A percentile compares a stretch with the other conserved stretches of the same genome.
These are phyloP conservation scores for Panthera uncia DNA, from an alignment of 2,113 vertebrate species.

Conservation along the genomic window DNA sequence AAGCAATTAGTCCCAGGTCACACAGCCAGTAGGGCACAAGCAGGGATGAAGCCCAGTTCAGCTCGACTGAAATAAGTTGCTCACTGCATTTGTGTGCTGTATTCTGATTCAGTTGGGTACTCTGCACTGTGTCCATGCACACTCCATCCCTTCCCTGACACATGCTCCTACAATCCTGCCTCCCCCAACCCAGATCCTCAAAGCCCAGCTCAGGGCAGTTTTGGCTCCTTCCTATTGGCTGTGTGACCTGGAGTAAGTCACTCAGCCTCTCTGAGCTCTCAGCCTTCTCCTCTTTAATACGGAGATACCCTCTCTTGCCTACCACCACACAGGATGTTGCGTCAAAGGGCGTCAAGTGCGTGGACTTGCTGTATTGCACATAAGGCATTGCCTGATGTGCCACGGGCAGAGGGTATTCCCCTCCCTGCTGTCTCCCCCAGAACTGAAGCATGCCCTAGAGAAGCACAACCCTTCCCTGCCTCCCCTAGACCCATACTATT, in stretches of 20 bases:
- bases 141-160: not conserved
- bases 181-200: not conserved
- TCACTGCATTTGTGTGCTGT: too few species aligned
- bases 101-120: too few species aligned
- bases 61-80: not conserved
- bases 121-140: fast-evolving
- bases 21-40: not conserved
- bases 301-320: not conserved
- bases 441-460: not conserved
- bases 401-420: not conserved
- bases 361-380: fast-evolving
- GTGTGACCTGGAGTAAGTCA: not conserved
- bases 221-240: not conserved
- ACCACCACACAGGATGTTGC: not conserved
- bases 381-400: not conserved
- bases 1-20: not conserved
- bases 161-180: not conserved
- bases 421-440: not conserved
- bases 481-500: not conserved
- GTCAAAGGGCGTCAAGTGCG: not conserved
- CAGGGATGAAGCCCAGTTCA: not conserved
- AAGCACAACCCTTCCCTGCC: not conserved
- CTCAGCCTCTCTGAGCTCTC: not conserved
- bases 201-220: not conserved
- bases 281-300: not conserved